Evolutionary conservation across 2,797 vertebrate genomes (phyloP), one percentile per base, ranked within the genome.

Genomic region (Ctenochaetus hawaiiensis): DNA sequence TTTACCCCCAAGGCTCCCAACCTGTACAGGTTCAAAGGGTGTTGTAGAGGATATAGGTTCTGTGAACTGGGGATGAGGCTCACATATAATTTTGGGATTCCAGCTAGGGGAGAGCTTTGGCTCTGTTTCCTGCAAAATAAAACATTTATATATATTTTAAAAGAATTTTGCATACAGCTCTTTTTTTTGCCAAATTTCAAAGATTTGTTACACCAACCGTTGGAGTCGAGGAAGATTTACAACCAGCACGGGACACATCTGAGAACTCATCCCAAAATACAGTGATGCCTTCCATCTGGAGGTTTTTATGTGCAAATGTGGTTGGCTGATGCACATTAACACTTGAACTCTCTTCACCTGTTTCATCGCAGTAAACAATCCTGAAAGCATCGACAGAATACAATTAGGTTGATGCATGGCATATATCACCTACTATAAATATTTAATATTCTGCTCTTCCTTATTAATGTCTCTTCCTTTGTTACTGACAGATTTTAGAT

Each of bases 31-130:
- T 63, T 99, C 96, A 75, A 97, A 98, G 1, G 95, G 95, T 5
- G 96, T 93, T 52, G 96, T 88, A 76, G 97, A 95, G 47, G 96
- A 96, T 18, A 97, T 81, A 2, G 92, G 97, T 90, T 98, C 97
- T 58, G 96, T 97, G 89, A 99, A 95, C 66, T 99, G 98, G 1
- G 98, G 98, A 88, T 99, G 98, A 61, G 98, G 98, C 81, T 99
- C 98, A 79, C 97, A 99, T 67, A 96, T 96, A 68, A 99, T 99
- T 96, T 97, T 98, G 73, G 98, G 98, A 93, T 98, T 99, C 98
- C 98, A 99, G 92, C 98, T 99, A 6, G 98, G 98, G 43, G 98
- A 99, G 56, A 99, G 95, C 87, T 99, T 99, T 88, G 97, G 97
- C 93, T 99, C 98, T 12, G 95, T 96, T 93, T 99, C 97, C 98